Evolutionary conservation across 2,797 vertebrate species (phyloP), one percentile per base, ranked within the genome.

Genomic region (Thunnus albacares): DNA sequence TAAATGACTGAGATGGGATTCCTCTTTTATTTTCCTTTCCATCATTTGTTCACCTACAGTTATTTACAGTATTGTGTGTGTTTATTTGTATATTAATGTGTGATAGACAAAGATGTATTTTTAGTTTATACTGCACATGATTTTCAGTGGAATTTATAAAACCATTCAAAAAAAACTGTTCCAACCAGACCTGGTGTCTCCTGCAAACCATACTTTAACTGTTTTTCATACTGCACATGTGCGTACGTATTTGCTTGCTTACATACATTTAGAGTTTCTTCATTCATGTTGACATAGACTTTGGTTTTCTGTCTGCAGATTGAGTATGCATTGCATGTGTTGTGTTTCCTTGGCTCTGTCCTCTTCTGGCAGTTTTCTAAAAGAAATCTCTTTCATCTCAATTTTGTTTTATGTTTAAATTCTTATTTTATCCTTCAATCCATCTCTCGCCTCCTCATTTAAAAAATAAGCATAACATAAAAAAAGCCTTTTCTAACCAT

Each of bases 331-430:
- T 6, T 6, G 30, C 30, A 6, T 6, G 30, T 33, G 5, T 33
- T 33, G 30, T 33, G 6, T 30, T 47, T 51, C 45, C 14, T 7
- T 20, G 49, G 49, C 49, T 17, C 6, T 51, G 49, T 51, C 49
- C 20, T 51, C 49, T 51, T 17, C 24, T 30, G 24, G 38, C 24
- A 38, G 0, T 33, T 51, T n/a, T 8, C 63, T 9, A 20, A 57
- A 60, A 30, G 15, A 65, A 26, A 51, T 49, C 13, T 56, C 13
- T 56, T 30, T 15, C 4, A 61, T 33, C 14, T 43, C 33, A 28
- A 7, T 47, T 51, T 41, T 52, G n/a, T 60, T 59, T 75, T 43
- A 60, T 77, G 58, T 55, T 61, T 45, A 30, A 53, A 61, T 45
- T 53, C 18, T 18, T 8, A 18, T 18, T 5, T 15, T 10, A 24